Base-by-base conservation (phyloP, 2,888 invertebrate genomes). In the Andrena fulva region DNA sequence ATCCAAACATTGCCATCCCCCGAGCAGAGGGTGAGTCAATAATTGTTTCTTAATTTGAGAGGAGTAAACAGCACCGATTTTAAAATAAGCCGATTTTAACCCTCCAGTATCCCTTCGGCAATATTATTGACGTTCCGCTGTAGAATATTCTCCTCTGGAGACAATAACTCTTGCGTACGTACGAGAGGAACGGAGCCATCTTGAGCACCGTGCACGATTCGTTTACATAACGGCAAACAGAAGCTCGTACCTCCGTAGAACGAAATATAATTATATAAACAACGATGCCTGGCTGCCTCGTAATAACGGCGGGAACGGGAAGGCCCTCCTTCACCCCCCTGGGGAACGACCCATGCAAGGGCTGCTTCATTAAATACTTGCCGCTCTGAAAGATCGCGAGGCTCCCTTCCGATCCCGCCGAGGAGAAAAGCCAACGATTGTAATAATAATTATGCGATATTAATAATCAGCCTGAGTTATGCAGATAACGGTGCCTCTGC, bases 241-340 rank as follows among this genome's bases (percentile, higher is more conserved):
- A 76, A 76, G 64, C 64, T 72, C 68, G 76, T 80, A 78, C 73
- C 86, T 77, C 66, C 29, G 75, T 80, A 80, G 87, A 77, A 71
- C 78, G 84, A 76, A 74, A 69, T 80, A 82, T 89, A 88, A 90
- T 89, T 90, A 87, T 88, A 90, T 89, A 89, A 89, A 90, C 89
- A 89, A 85, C 86, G 85, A 87, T 73, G 84, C 77, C 82, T 84
- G 84, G 71, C 85, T 78, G 84, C 75, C 77, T 69, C 64, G 85
- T 82, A 86, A 88, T 86, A 89, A 89, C 85, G 89, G 84, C 81
- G 75, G 82, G 73, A 86, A 85, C 76, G 82, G 85, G 73, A 77
- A 80, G 79, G 75, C 48, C 71, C 62, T 74, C 71, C 75, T 50
- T 56, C 56, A 10, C 77, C 64, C 80, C 85, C 77, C 68, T 72